These are phyloP conservation scores for Drosophila ironensis DNA, from an alignment of 1,140 invertebrate genomes.

Conservation along the genomic window DNA sequence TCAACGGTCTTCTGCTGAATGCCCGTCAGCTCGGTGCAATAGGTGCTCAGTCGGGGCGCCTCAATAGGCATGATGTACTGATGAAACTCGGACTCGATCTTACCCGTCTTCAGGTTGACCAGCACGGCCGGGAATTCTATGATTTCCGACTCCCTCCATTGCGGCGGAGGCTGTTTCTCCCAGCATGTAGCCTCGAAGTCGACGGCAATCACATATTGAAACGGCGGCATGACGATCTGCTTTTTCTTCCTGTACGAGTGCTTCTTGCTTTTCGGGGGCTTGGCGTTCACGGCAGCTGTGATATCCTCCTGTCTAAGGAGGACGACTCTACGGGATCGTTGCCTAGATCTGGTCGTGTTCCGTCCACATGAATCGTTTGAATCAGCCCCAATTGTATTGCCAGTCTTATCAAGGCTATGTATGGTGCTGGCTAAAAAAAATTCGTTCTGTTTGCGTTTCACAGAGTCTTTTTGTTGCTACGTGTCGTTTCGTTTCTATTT, in stretches of 20 bases:
- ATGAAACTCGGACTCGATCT: slow-evolving; percentile 86
- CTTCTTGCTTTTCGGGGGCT: slow-evolving; percentile 49
- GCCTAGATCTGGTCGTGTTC: slow-evolving; percentile 37
- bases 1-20: slow-evolving; percentile 83
- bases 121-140: slow-evolving; percentile 89
- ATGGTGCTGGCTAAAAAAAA: too few species aligned
- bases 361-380: slow-evolving; percentile 80
- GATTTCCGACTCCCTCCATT: slow-evolving; percentile 81
- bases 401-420: too few species aligned
- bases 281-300: slow-evolving; percentile 30
- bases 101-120: slow-evolving; percentile 83
- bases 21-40: slow-evolving; percentile 87
- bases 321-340: slow-evolving; percentile 57
- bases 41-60: slow-evolving; percentile 85
- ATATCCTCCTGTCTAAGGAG: slow-evolving; percentile 46
- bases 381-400: slow-evolving; percentile 80
- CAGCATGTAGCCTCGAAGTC: slow-evolving; percentile 84
- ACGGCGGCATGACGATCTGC: slow-evolving; percentile 68
- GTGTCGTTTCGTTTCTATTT: too few species aligned
- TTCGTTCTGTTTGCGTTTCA: too few species aligned
- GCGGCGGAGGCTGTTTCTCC: slow-evolving; percentile 72
- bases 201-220: slow-evolving; percentile 81
- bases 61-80: slow-evolving; percentile 85
- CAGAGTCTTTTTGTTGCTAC: too few species aligned
- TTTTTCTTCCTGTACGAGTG: slow-evolving; percentile 58